Base-by-base conservation (phyloP, 2,113 vertebrate genomes). In the Toxotes jaculatrix region DNA sequence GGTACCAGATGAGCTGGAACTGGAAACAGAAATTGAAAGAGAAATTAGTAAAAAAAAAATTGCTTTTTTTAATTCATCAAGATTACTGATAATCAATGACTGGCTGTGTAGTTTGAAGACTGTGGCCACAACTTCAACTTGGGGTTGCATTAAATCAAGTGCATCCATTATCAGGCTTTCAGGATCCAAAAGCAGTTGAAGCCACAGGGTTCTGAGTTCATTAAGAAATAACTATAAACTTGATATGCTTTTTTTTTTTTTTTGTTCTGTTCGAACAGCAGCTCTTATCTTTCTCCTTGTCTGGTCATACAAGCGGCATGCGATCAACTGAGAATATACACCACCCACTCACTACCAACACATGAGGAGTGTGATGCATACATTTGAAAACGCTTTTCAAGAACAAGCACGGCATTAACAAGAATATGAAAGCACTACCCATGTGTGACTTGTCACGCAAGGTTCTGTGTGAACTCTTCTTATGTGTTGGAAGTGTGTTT, bases 1-100 rank as follows among this genome's bases (percentile, higher is more conserved):
- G 74, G 88, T 83, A 56, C 87, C 91, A 83, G 93, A 93, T 45
- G 93, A 93, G 86, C 71, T 93, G 5, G 88, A 93, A 32, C 88
- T 92, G 87, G 13, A 87, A 80, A 73, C 7, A 38, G 31, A 61
- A 77, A 56, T 8, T n/a, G 11, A 43, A 4, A 10, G n/a, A 19
- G 17, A 4, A 31, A 73, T 76, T 3, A 86, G 49, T 42, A 43
- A 34, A 40, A 57, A 60, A 32, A 16, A 57, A 60, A 32, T 16
- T 49, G 2, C 11, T 21, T 32, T 7, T 17, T 49, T n/a, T 27
- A 17, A 14, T 53, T 63, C 0, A 66, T 71, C 19, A 55, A 2
- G 0, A 65, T 67, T 7, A n/a, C 0, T 23, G 7, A 32, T 47
- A 8, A 57, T 51, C 16, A 70, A 65, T 63, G n/a, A 60, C 5